These are phyloP conservation scores for Acipenser oxyrinchus DNA, from an alignment of 2,797 vertebrate genomes.

Conservation along the genomic window DNA sequence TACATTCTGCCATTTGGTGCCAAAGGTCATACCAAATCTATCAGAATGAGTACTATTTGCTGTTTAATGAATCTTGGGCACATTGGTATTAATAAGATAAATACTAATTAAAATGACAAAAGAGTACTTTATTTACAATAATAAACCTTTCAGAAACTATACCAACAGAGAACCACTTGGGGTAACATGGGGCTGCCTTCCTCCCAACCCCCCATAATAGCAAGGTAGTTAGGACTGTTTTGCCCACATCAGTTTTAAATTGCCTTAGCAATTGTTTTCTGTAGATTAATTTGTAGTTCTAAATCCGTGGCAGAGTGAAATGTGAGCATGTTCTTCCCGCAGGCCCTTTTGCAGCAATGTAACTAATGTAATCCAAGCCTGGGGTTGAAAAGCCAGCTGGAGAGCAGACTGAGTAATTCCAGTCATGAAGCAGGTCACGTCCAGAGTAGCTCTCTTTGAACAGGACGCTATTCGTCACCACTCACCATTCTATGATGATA, in stretches of 20 bases:
- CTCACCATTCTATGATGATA: slow-evolving; percentile 15
- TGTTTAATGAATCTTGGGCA: too few species aligned
- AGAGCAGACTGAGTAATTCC: background rate
- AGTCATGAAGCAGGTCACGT: slow-evolving; percentile 9
- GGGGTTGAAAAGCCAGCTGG: slow-evolving; percentile 14
- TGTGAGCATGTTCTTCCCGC: slow-evolving; percentile 26
- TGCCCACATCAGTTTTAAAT: slow-evolving; percentile 32
- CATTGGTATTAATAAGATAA: too few species aligned
- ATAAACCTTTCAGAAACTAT: background rate
- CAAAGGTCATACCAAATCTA: too few species aligned
- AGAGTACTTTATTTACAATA: too few species aligned
- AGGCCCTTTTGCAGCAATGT: slow-evolving; percentile 27
- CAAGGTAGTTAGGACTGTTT: slow-evolving; percentile 13
- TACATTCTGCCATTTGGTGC: too few species aligned
- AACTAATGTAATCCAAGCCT: slow-evolving; percentile 29
- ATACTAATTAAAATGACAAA: too few species aligned
- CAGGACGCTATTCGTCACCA: slow-evolving; percentile 15
- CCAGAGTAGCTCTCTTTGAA: slow-evolving; percentile 10
- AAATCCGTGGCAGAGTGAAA: slow-evolving; percentile 40
- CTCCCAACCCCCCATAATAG: background rate
- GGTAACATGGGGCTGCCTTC: background rate
- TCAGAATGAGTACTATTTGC: too few species aligned
- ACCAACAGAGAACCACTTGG: background rate
- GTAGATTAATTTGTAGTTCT: slow-evolving; percentile 49
- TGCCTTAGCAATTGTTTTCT: slow-evolving; percentile 44